These are phyloP conservation scores for Ptilonorhynchus violaceus DNA, from an alignment of 2,113 vertebrate species.

Conservation along the genomic window DNA sequence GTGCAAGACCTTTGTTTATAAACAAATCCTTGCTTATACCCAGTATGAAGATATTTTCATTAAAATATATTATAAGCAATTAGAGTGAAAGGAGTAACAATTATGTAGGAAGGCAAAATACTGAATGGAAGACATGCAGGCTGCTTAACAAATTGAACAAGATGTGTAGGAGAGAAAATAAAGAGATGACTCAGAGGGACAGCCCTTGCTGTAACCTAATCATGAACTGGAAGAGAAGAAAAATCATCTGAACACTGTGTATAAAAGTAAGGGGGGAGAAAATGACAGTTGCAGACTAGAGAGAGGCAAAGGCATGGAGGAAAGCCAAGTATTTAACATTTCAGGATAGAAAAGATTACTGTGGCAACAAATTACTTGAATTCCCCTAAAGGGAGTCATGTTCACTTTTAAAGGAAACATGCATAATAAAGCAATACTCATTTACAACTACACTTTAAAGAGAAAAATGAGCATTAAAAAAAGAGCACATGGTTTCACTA, in stretches of 20 bases:
- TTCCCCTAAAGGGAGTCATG: slow-evolving; percentile 75
- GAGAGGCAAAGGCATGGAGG: slow-evolving; percentile 64
- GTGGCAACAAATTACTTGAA: slow-evolving; percentile 74
- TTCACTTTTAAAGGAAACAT: slow-evolving; percentile 74
- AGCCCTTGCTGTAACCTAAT: slow-evolving; percentile 66
- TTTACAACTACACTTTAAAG: slow-evolving; percentile 68
- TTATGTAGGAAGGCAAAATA: slow-evolving; percentile 31
- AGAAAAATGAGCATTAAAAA: slow-evolving; percentile 64
- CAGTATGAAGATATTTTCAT: not conserved
- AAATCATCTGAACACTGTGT: slow-evolving; percentile 52
- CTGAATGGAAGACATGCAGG: slow-evolving; percentile 29
- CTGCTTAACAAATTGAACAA: slow-evolving; percentile 60
- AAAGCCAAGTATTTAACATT: slow-evolving; percentile 76
- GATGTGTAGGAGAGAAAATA: slow-evolving; percentile 52
- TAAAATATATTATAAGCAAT: slow-evolving; percentile 6
- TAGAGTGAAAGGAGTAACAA: slow-evolving; percentile 29
- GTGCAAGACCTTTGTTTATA: not conserved
- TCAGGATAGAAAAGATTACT: slow-evolving; percentile 66
- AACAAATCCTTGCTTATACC: not conserved
- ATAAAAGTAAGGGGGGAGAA: slow-evolving; percentile 50
- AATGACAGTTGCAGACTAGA: slow-evolving; percentile 38
- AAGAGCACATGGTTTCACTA: slow-evolving; percentile 9
- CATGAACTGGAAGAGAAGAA: slow-evolving; percentile 67
- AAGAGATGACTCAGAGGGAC: slow-evolving; percentile 67
- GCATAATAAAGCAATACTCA: slow-evolving; percentile 71